Percentiles rank a stretch among this genome's conserved stretches.
phyloP scores from a whole-genome alignment of 1,140 invertebrate species.

The Drosophila parvula region DNA sequence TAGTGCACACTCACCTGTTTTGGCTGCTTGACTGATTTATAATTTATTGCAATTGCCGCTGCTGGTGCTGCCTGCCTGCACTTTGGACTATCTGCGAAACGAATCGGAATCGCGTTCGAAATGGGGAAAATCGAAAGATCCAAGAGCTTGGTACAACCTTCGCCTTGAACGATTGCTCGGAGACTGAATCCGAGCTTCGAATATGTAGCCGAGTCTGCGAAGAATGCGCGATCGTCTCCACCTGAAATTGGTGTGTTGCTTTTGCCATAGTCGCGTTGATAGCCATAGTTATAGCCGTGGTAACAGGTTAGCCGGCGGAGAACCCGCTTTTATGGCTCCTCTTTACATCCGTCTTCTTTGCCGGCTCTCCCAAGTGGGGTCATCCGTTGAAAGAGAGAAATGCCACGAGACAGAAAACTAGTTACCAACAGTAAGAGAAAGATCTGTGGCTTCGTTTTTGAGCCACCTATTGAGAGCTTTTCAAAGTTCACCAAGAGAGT shows the following conservation, averaged over 20 bases:
- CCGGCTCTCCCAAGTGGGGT: constrained; percentile 12
- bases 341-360: constrained; percentile 30
- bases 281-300: constrained; percentile 41
- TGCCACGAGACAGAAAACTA: constrained; percentile 4
- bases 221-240: constrained; percentile 49
- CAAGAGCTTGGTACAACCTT: constrained; percentile 69
- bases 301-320: constrained; percentile 61
- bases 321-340: constrained; percentile 47
- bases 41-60: constrained; percentile 42
- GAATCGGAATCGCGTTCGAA: constrained; percentile 20
- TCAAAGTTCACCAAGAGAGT: background rate
- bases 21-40: constrained; percentile 44
- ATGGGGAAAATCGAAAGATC: constrained; percentile 12
- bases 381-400: constrained; percentile 6
- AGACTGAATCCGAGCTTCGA: constrained; percentile 60
- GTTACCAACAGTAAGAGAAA: constrained; percentile 25
- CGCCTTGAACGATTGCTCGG: constrained; percentile 77
- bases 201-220: constrained; percentile 50
- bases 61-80: constrained; percentile 48
- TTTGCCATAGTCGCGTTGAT: constrained; percentile 52
- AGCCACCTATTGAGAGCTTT: constrained; percentile 37
- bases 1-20: constrained; percentile 63
- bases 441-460: background rate
- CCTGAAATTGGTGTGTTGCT: constrained; percentile 39
- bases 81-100: constrained; percentile 59